phyloP scores from a whole-genome alignment of 2,797 vertebrate genomes.

The Dryobates pubescens region DNA sequence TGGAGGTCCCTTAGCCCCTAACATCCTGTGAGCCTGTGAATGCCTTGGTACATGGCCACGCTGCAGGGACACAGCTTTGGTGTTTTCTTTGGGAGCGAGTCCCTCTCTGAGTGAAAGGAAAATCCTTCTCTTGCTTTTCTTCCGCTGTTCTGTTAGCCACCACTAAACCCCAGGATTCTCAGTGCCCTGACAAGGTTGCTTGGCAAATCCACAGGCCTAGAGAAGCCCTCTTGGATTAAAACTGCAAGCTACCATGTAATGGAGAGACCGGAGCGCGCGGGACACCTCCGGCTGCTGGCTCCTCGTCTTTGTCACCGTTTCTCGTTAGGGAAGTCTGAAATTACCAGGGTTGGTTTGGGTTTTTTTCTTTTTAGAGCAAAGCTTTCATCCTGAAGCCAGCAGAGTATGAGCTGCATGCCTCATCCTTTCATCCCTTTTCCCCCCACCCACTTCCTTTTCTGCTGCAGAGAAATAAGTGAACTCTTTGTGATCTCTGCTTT shows the following conservation, averaged over 20 bases:
- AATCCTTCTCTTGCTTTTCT: background rate
- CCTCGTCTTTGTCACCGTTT: background rate
- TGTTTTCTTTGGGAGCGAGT: background rate
- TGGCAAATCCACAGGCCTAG: background rate
- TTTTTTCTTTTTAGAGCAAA: background rate
- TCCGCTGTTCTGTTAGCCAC: background rate
- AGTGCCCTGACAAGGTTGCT: background rate
- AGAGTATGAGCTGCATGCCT: background rate
- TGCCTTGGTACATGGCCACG: accelerated
- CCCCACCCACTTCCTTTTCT: constrained; percentile 55
- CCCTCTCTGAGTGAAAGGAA: background rate
- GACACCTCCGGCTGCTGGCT: background rate
- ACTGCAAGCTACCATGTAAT: background rate
- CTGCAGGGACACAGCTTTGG: background rate
- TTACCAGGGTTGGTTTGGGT: background rate
- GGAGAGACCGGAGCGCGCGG: background rate
- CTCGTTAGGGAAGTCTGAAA: background rate
- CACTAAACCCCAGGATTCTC: background rate
- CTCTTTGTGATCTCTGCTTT: constrained; percentile 53
- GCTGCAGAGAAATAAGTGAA: constrained; percentile 13
- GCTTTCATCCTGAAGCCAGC: constrained; percentile 32
- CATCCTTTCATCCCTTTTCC: constrained; percentile 38
- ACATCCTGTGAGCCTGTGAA: no score
- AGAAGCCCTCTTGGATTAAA: background rate
- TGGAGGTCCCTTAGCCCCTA: no score